Conservation (phyloP, 2,113 vertebrate genomes). For the Rhodinocichla rosea region DNA sequence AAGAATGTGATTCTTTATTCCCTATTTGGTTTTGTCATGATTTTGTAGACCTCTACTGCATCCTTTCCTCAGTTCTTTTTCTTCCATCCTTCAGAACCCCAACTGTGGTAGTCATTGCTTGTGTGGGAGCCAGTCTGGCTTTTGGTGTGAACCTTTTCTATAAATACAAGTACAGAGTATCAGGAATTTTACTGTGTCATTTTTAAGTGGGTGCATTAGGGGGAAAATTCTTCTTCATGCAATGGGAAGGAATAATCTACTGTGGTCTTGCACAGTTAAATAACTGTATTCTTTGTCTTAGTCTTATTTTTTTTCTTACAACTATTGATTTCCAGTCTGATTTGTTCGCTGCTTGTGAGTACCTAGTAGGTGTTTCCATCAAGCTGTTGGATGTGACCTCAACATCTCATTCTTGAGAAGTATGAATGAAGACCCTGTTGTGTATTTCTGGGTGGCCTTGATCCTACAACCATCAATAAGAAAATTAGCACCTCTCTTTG, state of each 20-base stretch:
- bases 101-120: background rate
- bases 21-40: background rate
- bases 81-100: background rate
- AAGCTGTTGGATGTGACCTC: background rate
- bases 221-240: background rate
- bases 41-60: background rate
- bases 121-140: background rate
- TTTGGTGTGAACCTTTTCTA: background rate
- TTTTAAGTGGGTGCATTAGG: background rate
- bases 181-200: background rate
- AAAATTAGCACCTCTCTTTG: background rate
- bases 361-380: background rate
- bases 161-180: background rate
- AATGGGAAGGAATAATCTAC: background rate
- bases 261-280: background rate
- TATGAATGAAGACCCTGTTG: background rate
- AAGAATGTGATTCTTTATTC: background rate
- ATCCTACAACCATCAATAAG: background rate
- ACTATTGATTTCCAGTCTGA: background rate
- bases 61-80: background rate
- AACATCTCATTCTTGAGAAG: background rate
- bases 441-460: background rate
- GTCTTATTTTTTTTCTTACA: background rate
- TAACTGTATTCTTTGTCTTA: background rate
- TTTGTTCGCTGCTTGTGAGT: background rate